Evolutionary conservation across 2,113 vertebrate species (phyloP), one percentile per base, ranked within the genome.

Genomic region (Brachyhypopomus gauderio): DNA sequence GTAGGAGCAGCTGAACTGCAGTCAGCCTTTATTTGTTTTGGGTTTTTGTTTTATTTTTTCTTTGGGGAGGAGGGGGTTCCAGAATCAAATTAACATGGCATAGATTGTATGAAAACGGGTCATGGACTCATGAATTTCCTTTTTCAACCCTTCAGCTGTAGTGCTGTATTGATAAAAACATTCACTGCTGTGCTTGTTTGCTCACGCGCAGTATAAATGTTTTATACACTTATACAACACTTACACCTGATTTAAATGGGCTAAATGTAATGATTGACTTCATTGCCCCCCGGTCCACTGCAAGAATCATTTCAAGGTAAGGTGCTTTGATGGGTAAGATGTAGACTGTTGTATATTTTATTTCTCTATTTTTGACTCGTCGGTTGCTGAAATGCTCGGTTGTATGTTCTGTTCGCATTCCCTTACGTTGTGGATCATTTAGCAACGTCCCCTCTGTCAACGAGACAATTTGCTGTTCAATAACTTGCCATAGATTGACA

Each of bases 401-500:
- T 9, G 17, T 74, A 62, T 55, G 45, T 19, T 41, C 4, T 17
- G 62, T 75, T 48, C 17, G 22, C 9, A 23, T 63, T 41, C 36
- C 69, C 30, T 19, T 52, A 70, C 27, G 17, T 27, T 76, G 48
- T 78, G 75, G 34, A 62, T 55, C 62, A 3, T n/a, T 19, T 66
- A 45, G 22, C 55, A 72, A 7, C 41, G 45, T 25, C 22, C 63
- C 25, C 52, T 22, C 71, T 6, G 38, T 56, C 60, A n/a, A 3
- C 1, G 5, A 0, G 4, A 9, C 0, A 59, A 14, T 70, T 9
- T 48, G 34, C 45, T 22, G 14, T 64, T 82, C 78, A 86, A 63
- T 41, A 72, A 64, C 63, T 80, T 80, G 76, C 80, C 69, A 64
- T 75, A 69, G 78, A 70, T 83, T 87, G 70, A 80, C 45, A 34